These are phyloP conservation scores for Passerculus sandwichensis DNA, from an alignment of 2,797 vertebrate species.

Conservation along the genomic window DNA sequence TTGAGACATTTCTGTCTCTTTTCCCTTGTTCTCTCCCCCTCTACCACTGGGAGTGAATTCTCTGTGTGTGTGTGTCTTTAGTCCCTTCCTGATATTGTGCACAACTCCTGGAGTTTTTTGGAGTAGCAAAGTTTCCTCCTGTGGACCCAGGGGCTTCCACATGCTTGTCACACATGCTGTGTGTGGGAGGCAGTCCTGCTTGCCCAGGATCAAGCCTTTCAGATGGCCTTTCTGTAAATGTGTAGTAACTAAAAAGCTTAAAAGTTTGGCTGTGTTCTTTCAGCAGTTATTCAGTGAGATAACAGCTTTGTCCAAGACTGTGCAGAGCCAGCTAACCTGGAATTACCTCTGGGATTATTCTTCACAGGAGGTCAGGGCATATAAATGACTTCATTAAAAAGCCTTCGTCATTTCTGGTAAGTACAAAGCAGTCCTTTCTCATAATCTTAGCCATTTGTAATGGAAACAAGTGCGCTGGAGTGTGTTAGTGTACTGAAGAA, in stretches of 20 bases:
- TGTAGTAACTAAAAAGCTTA: neutral
- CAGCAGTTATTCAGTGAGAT: neutral
- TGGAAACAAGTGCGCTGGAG: neutral
- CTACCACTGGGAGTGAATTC: neutral
- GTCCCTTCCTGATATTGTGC: neutral
- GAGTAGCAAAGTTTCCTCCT: neutral
- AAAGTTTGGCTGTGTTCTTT: neutral
- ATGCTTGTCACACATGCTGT: neutral
- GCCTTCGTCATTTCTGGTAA: neutral
- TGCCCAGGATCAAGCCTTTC: neutral
- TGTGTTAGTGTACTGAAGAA: neutral
- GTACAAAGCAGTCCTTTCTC: neutral
- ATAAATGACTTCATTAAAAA: neutral
- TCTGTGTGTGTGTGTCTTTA: neutral
- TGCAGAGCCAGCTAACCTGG: neutral
- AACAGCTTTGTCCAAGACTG: neutral
- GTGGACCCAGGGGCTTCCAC: neutral
- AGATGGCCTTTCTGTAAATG: neutral
- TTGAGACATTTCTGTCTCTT: neutral
- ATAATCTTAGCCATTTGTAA: neutral
- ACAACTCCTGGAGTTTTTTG: accelerated
- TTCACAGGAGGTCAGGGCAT: neutral
- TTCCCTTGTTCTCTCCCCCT: neutral
- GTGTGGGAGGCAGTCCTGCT: neutral
- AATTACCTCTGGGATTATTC: neutral